Evolutionary conservation across 2,797 vertebrate genomes (phyloP), one percentile per base, ranked within the genome.

Genomic region (Antrozous pallidus): DNA sequence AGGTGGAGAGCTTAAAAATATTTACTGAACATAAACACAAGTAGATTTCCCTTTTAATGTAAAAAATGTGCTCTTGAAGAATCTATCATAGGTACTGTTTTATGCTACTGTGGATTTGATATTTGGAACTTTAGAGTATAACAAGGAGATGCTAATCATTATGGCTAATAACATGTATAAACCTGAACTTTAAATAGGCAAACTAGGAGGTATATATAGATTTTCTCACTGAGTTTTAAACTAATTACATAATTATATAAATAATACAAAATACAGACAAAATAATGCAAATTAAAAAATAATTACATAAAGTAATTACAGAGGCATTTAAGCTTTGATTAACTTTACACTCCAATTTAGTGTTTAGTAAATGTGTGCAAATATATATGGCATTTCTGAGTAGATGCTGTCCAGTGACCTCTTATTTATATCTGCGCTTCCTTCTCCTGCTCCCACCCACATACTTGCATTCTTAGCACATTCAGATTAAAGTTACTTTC

Each of bases 141-240:
- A 86, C 14, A 69, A 61, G 42, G 3, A 7, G 14, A 74, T 20
- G 38, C 54, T 91, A 73, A n/a, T 45, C 45, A n/a, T 83, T 70
- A 71, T 61, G 45, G 26, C 17, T 77, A 65, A 36, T 42, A 86
- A 28, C 24, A 24, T n/a, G 7, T 6, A n/a, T 79, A 40, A 31
- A 69, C 1, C 16, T 91, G 45, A 18, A 49, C 31, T 85, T 91
- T 13, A 56, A 38, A 81, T 94, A 86, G 65, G 2, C 28, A 73
- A 84, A 56, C 2, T 14, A 65, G 24, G 16, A 28, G 49, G 3
- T 36, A 54, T 74, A 18, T 56, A 5, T 26, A 75, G 8, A 40
- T 56, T 58, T 91, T 96, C 54, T 63, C 42, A 83, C 3, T 70
- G 26, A 84, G 4, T 75, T 91, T 96, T 65, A 54, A 85, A 88